Evolutionary conservation across 1,140 invertebrate genomes (phyloP), one percentile per base, ranked within the genome.

Genomic region (Colletes gigas): DNA sequence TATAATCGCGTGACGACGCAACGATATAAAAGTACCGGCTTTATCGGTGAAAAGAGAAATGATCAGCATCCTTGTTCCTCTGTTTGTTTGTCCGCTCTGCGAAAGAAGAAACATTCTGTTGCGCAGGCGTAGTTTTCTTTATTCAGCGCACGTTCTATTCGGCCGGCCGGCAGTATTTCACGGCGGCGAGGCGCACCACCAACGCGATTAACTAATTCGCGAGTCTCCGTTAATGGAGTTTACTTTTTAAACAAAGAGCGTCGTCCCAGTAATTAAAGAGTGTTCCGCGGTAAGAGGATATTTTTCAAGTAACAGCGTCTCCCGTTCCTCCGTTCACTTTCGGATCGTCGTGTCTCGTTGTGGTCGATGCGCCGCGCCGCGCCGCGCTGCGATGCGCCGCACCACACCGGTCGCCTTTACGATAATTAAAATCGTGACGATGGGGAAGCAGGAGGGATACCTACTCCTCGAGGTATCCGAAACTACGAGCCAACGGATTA

Each of bases 201-300:
- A 30, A 30, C 30, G 30, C 30, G 30, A 30, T 30, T 30, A 30
- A 59, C 80, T 76, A 81, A 75, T 83, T 81, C 47, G 50, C 50
- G 57, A 12, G n/a, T 15, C 6, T 4, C 19, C 52, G 19, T 68
- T 77, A 60, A 77, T 39, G 54, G 44, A 60, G 41, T 8, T 68
- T 47, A 21, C 41, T 68, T 68, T 68, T 68, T 59, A n/a, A n/a
- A 47, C 12, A 30, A 47, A 50, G 10, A 50, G 10, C 44, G 39
- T 7, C 41, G 15, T 12, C 30, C 60, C 50, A 62, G 6, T 54
- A 76, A 68, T 76, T 76, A 68, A 76, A 68, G 39, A 7, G 52
- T 44, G 71, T 73, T 3, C n/a, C 19, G 19, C 1, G n/a, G 52
- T 57, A 75, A 75, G 63, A 67, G 62, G 63, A 76, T 67, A 30